Conservation (phyloP, 2,888 invertebrate genomes). For the Andrena trimmerana region DNA sequence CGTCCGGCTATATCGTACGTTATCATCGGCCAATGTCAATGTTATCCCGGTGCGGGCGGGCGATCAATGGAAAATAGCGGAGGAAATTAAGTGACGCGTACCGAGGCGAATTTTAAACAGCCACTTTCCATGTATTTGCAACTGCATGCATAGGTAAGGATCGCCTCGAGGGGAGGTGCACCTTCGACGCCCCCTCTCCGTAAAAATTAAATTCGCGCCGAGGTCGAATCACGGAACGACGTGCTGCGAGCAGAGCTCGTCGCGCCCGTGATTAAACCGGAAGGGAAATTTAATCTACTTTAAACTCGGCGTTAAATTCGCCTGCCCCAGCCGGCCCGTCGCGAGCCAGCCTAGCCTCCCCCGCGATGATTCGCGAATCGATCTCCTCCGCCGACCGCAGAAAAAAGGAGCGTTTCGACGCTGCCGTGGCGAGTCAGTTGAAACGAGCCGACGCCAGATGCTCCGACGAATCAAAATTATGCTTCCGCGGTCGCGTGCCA, state of each 20-base stretch:
- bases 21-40: constrained; percentile 28
- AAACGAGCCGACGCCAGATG: constrained; percentile 43
- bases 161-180: not conserved
- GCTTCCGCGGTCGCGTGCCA: not conserved
- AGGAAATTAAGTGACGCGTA: constrained; percentile 14
- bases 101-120: constrained; percentile 39
- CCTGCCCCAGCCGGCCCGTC: constrained; percentile 7
- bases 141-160: not conserved
- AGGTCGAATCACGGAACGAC: constrained; percentile 25
- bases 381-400: constrained; percentile 1
- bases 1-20: constrained; percentile 2
- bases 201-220: constrained; percentile 61
- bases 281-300: constrained; percentile 70
- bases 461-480: constrained; percentile 14
- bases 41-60: not conserved
- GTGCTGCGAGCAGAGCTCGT: constrained; percentile 46
- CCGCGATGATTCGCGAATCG: constrained; percentile 35
- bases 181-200: not conserved
- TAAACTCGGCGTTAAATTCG: constrained; percentile 58
- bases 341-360: not conserved
- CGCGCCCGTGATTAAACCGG: constrained; percentile 62
- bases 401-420: not conserved
- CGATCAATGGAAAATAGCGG: constrained; percentile 32
- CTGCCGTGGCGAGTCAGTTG: not conserved
- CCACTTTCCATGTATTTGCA: not conserved